phyloP scores from a whole-genome alignment of 2,113 vertebrate genomes.

The Ceuthmochares aereus region DNA sequence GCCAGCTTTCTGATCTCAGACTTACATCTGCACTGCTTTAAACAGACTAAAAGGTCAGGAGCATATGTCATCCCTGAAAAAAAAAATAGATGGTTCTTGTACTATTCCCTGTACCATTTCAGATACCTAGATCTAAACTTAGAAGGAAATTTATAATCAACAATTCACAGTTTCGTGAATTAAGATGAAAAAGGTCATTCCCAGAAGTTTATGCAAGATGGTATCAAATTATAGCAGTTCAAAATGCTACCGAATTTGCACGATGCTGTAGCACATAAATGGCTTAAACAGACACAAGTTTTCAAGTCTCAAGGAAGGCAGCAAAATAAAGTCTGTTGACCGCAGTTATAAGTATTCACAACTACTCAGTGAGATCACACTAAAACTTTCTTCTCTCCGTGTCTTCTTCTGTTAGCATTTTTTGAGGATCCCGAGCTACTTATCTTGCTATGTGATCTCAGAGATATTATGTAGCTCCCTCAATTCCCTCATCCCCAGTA shows the following conservation, averaged over 20 bases:
- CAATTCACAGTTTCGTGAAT: neutral
- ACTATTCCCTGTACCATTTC: neutral
- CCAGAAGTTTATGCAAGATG: neutral
- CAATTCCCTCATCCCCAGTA: neutral
- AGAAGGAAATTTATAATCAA: neutral
- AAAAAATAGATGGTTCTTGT: neutral
- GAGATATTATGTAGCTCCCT: neutral
- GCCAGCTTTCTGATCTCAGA: neutral
- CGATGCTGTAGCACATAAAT: neutral
- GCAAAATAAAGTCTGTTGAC: neutral
- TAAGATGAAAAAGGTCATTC: neutral
- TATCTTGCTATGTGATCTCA: neutral
- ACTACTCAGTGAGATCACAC: neutral
- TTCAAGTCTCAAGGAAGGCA: neutral
- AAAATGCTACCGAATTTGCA: neutral
- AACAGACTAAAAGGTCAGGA: neutral
- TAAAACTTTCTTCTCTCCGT: neutral
- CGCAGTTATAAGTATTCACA: neutral
- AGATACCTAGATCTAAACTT: neutral
- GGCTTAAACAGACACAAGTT: neutral
- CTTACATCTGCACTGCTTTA: neutral
- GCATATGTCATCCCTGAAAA: neutral
- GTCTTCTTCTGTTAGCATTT: neutral
- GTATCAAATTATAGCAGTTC: neutral
- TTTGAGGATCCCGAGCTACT: neutral